Evolutionary conservation across 2,888 invertebrate genomes (phyloP).

Genomic region (Argyresthia albistria): DNA sequence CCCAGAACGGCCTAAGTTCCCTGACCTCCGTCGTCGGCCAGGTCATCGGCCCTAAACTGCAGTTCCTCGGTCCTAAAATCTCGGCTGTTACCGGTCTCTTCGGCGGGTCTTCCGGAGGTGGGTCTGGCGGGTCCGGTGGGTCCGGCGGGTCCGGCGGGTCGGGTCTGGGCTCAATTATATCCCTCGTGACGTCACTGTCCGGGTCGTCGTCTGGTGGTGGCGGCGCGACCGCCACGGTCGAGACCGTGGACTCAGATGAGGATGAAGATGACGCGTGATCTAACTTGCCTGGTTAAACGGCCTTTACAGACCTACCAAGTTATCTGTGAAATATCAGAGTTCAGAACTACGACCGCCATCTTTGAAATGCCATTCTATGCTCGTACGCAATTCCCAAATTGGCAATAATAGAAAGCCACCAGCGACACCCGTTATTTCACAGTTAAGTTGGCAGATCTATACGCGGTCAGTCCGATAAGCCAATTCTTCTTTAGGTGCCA

Average conservation of each 20-base stretch:
- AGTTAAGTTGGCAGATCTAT: too few relatives aligned
- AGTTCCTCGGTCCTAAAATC: conserved; percentile 77
- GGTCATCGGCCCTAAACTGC: conserved; percentile 80
- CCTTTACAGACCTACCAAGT: too few relatives aligned
- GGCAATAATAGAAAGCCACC: too few relatives aligned
- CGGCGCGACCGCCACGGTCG: conserved; percentile 42
- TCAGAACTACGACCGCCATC: too few relatives aligned
- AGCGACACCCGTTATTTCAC: too few relatives aligned
- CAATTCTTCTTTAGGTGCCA: too few relatives aligned
- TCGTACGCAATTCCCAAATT: too few relatives aligned
- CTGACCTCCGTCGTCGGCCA: conserved; percentile 78
- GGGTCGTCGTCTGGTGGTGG: conserved; percentile 56
- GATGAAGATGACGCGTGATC: conserved; percentile 56
- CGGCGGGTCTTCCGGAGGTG: conserved; percentile 72
- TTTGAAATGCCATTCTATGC: too few relatives aligned
- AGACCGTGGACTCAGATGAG: conserved; percentile 54
- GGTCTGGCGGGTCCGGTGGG: conserved; percentile 63
- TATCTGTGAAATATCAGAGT: too few relatives aligned
- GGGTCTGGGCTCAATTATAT: conserved; percentile 57
- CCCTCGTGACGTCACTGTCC: conserved; percentile 58
- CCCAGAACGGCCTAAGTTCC: conserved; percentile 70
- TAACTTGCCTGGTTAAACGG: neutral
- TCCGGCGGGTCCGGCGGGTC: conserved; percentile 37
- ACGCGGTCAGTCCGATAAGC: too few relatives aligned
- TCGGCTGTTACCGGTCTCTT: conserved; percentile 67